A percentile compares a stretch with the other conserved stretches of the same genome.
Conservation (phyloP, 2,888 invertebrate genomes). For the Rotaria sp. region DNA sequence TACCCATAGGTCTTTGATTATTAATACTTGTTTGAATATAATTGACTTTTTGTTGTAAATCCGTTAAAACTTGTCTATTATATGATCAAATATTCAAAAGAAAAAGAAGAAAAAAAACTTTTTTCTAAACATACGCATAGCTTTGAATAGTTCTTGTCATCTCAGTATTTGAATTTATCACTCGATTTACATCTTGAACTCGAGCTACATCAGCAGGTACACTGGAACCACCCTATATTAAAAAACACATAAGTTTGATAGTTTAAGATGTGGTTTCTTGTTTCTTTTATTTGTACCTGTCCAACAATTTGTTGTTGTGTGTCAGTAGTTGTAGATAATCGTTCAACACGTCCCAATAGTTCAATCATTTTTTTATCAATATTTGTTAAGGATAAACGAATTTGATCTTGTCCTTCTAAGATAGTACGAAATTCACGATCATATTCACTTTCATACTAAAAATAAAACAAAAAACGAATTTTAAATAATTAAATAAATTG, state of each 20-base stretch:
- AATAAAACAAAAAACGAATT: neutral
- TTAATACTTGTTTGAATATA: neutral
- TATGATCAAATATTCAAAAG: neutral
- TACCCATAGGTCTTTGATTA: neutral
- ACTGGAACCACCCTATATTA: neutral
- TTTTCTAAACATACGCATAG: neutral
- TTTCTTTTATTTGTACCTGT: neutral
- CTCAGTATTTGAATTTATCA: neutral
- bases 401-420: constrained; percentile 38
- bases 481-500: neutral
- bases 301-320: neutral
- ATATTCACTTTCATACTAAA: constrained; percentile 36
- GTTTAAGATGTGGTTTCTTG: neutral
- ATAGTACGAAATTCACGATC: constrained; percentile 40
- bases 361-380: constrained; percentile 38
- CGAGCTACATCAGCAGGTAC: neutral
- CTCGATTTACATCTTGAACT: constrained; percentile 26
- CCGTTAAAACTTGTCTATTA: neutral
- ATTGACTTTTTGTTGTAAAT: constrained; percentile 7
- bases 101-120: neutral
- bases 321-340: neutral
- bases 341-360: constrained; percentile 35
- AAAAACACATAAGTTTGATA: too few species aligned
- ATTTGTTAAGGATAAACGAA: constrained; percentile 26
- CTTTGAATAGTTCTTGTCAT: constrained; percentile 15